Evolutionary conservation across 2,888 invertebrate species (phyloP).

Genomic region (Ennomos quercinarius): DNA sequence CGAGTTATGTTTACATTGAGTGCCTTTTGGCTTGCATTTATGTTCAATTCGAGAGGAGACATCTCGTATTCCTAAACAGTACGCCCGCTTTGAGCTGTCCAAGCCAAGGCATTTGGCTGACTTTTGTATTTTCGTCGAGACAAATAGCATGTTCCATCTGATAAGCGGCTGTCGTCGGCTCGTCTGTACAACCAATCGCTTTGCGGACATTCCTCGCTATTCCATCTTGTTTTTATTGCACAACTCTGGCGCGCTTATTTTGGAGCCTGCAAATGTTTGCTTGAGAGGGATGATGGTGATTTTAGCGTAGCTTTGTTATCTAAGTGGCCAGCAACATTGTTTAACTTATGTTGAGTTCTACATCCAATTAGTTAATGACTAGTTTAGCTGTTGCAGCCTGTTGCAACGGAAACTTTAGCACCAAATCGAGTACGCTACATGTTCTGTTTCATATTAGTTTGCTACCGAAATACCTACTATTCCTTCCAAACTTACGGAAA

Average conservation of each 20-base stretch:
- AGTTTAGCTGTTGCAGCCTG: background rate
- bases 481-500: too few species aligned
- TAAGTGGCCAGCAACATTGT: slow-evolving; percentile 15
- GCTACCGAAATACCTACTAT: background rate
- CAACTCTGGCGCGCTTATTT: slow-evolving; percentile 50
- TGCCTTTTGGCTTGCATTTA: slow-evolving; percentile 55
- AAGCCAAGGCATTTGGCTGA: slow-evolving; percentile 67
- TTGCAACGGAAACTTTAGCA: background rate
- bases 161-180: slow-evolving; percentile 78
- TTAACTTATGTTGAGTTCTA: slow-evolving; percentile 3
- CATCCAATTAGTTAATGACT: slow-evolving; percentile 15
- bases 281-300: slow-evolving; percentile 11
- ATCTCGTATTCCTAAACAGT: slow-evolving; percentile 64
- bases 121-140: slow-evolving; percentile 71
- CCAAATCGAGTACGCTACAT: background rate
- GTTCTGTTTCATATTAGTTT: background rate
- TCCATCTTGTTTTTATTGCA: slow-evolving; percentile 68
- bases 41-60: slow-evolving; percentile 49
- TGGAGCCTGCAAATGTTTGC: slow-evolving; percentile 46
- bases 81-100: slow-evolving; percentile 62
- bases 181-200: slow-evolving; percentile 75
- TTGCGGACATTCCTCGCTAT: slow-evolving; percentile 66
- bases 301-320: slow-evolving; percentile 20
- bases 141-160: slow-evolving; percentile 80
- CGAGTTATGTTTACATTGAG: slow-evolving; percentile 49